Evolutionary conservation across 2,113 vertebrate species (phyloP).

Genomic region (Lepus timidus): DNA sequence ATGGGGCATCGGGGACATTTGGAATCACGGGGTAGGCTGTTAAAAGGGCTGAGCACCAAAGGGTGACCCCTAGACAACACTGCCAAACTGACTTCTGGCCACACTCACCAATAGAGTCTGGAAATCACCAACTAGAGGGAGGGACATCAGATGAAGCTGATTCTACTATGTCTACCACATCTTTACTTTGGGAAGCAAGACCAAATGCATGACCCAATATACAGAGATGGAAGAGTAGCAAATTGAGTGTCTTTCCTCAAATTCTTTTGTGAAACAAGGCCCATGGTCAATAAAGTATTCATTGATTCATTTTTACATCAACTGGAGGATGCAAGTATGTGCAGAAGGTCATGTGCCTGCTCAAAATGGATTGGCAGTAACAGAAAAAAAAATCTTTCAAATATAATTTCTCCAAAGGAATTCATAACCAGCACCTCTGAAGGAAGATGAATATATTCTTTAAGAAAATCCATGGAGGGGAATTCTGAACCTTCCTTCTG

Average conservation of each 20-base stretch:
- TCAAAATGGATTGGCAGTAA: not conserved
- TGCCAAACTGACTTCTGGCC: not conserved
- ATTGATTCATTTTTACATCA: constrained; percentile 46
- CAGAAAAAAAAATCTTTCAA: not conserved
- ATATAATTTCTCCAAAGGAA: not conserved
- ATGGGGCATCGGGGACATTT: not conserved
- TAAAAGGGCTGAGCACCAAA: not conserved
- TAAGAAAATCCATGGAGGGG: not conserved
- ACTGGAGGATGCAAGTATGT: not conserved
- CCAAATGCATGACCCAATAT: not conserved
- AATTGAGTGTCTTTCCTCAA: not conserved
- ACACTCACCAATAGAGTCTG: not conserved
- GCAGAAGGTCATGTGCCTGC: not conserved
- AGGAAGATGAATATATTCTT: constrained; percentile 39
- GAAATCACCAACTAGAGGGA: not conserved
- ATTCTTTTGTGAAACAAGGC: constrained; percentile 30
- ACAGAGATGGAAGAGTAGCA: not conserved
- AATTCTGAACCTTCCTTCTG: constrained; percentile 13
- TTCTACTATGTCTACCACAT: not conserved
- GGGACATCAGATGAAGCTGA: not conserved
- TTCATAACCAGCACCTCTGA: not conserved
- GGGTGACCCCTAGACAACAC: not conserved
- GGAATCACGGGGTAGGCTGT: not conserved
- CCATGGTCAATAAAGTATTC: not conserved
- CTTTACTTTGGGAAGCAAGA: constrained; percentile 42